A percentile compares a stretch with the other conserved stretches of the same genome.
These are phyloP conservation scores for Koerneria pararmatus DNA, from an alignment of 2,888 invertebrate genomes.

Conservation along the genomic window DNA sequence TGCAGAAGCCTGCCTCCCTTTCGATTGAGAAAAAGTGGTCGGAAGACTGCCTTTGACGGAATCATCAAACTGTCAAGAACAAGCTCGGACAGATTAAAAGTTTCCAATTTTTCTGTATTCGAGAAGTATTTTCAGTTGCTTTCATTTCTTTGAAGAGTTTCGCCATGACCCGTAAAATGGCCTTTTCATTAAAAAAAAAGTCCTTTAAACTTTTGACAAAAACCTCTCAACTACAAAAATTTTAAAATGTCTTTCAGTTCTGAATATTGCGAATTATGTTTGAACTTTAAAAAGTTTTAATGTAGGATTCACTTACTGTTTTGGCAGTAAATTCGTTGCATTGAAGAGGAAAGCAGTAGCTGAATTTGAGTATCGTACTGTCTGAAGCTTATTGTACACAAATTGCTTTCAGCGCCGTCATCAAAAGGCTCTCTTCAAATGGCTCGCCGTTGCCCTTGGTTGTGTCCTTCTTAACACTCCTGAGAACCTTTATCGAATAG, in stretches of 20 bases:
- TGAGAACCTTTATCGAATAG: constrained; percentile 29
- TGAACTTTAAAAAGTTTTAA: too few species aligned
- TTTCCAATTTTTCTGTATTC: too few species aligned
- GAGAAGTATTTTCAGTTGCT: too few species aligned
- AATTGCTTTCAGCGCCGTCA: constrained; percentile 26
- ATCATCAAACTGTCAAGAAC: constrained; percentile 30
- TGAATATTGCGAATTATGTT: too few species aligned
- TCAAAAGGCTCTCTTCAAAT: constrained; percentile 29
- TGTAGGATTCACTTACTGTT: too few species aligned
- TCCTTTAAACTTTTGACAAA: too few species aligned
- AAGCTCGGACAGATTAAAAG: constrained; percentile 27
- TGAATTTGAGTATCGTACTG: neutral
- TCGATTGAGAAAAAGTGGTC: constrained; percentile 4
- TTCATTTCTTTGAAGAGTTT: too few species aligned
- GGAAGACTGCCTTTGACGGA: constrained; percentile 28
- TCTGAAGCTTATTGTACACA: neutral
- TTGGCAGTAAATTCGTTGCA: neutral
- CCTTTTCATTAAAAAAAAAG: too few species aligned
- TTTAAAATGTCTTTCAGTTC: too few species aligned
- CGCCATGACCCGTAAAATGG: too few species aligned
- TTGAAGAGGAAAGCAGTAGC: neutral
- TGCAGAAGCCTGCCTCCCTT: constrained; percentile 20
- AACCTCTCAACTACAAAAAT: too few species aligned
- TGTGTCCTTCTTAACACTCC: constrained; percentile 32
- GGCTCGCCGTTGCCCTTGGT: constrained; percentile 30